phyloP scores from a whole-genome alignment of 2,888 invertebrate genomes.

The Conistra vaccinii region DNA sequence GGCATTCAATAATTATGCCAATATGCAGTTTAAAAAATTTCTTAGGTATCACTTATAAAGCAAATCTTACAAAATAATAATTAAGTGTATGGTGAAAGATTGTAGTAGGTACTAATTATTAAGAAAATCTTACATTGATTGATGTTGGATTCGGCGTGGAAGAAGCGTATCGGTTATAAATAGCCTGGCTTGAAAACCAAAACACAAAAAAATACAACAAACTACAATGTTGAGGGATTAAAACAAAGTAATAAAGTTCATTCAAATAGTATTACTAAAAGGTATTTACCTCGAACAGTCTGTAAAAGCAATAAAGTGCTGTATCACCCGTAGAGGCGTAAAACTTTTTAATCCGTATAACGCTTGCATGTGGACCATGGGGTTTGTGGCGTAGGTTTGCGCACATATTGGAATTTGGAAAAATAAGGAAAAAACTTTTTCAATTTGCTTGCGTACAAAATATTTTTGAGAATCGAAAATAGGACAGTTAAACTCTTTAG shows the following conservation, averaged over 20 bases:
- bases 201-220: constrained; percentile 5
- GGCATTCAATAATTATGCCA: too few species aligned
- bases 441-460: constrained; percentile 38
- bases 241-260: constrained; percentile 33
- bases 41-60: too few species aligned
- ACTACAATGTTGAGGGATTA: constrained; percentile 28
- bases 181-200: neutral
- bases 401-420: constrained; percentile 49
- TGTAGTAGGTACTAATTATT: too few species aligned
- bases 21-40: too few species aligned
- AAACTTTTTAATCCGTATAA: constrained; percentile 60
- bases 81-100: too few species aligned
- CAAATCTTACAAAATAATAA: too few species aligned
- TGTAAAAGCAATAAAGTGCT: constrained; percentile 51
- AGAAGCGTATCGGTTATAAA: too few species aligned
- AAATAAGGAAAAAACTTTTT: constrained; percentile 46
- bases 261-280: constrained; percentile 45
- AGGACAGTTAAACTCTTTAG: neutral
- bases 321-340: constrained; percentile 28
- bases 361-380: constrained; percentile 12
- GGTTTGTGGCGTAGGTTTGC: constrained; percentile 31
- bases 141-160: too few species aligned
- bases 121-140: too few species aligned
- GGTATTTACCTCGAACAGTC: constrained; percentile 46
- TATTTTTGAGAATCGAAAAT: constrained; percentile 9